These are phyloP conservation scores for Malurus alboscapulatus DNA, from an alignment of 2,113 vertebrate species.

Conservation along the genomic window DNA sequence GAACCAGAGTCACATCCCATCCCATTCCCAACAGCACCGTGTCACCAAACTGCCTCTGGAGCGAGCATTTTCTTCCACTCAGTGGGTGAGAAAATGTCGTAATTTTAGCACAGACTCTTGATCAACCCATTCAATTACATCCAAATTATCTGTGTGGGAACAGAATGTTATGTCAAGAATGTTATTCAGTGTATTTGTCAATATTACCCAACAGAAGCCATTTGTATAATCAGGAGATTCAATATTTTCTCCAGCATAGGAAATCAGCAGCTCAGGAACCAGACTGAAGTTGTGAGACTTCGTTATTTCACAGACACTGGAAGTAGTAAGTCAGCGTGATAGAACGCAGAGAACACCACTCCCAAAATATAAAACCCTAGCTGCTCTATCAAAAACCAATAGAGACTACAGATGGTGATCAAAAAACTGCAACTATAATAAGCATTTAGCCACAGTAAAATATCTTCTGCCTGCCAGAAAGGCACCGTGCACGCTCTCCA, in stretches of 20 bases:
- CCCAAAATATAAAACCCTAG: background rate
- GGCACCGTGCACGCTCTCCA: background rate
- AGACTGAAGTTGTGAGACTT: background rate
- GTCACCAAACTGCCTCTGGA: background rate
- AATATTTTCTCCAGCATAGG: background rate
- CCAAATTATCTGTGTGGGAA: slow-evolving; percentile 69
- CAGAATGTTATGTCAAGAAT: slow-evolving; percentile 67
- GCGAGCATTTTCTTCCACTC: slow-evolving; percentile 10
- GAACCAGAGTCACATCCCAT: background rate
- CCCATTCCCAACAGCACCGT: background rate
- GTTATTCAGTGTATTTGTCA: slow-evolving; percentile 62
- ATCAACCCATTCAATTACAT: slow-evolving; percentile 67
- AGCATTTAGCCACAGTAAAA: slow-evolving; percentile 7
- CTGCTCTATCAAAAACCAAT: slow-evolving; percentile 28
- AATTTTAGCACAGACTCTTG: slow-evolving; percentile 58
- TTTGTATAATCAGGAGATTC: slow-evolving; percentile 48
- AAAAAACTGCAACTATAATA: slow-evolving; percentile 23
- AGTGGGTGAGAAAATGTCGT: slow-evolving; percentile 13
- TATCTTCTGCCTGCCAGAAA: background rate
- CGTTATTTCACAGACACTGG: background rate
- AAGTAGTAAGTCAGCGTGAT: background rate
- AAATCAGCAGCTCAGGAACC: slow-evolving; percentile 16
- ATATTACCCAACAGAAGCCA: slow-evolving; percentile 60
- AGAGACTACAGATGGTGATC: slow-evolving; percentile 23
- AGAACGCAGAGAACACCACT: background rate